These are phyloP conservation scores for Hypomesus transpacificus DNA, from an alignment of 2,113 vertebrate species.

Conservation along the genomic window DNA sequence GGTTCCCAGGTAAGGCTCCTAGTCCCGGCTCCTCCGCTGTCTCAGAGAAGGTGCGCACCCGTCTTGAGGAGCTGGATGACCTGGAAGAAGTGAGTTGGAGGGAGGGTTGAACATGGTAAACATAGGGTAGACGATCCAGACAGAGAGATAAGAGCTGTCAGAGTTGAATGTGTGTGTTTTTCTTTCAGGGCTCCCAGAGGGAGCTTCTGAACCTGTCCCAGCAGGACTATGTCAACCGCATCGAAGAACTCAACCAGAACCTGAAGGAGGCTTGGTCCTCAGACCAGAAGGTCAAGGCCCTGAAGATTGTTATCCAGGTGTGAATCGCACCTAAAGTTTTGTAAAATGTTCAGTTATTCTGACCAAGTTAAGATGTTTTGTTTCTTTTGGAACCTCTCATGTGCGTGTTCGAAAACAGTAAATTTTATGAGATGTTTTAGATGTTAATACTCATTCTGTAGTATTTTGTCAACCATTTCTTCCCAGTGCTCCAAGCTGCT, in stretches of 20 bases:
- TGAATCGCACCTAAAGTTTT: slow-evolving; percentile 20
- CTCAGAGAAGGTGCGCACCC: slow-evolving; percentile 95
- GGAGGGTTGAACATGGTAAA: neutral
- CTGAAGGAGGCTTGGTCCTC: slow-evolving; percentile 96
- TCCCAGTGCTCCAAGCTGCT: slow-evolving; percentile 95
- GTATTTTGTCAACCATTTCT: neutral
- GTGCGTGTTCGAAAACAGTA: no score
- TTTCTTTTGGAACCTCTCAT: no score
- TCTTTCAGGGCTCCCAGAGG: slow-evolving; percentile 86
- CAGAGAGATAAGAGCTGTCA: slow-evolving; percentile 10
- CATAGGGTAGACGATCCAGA: no score
- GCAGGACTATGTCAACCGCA: slow-evolving; percentile 94
- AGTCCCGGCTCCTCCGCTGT: slow-evolving; percentile 82
- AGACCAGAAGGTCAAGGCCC: slow-evolving; percentile 97
- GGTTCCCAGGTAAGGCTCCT: slow-evolving; percentile 73
- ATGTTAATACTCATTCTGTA: neutral
- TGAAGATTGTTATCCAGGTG: slow-evolving; percentile 99
- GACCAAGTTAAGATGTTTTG: no score
- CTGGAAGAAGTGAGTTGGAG: slow-evolving; percentile 84
- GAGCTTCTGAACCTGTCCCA: slow-evolving; percentile 95
- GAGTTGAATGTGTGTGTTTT: slow-evolving; percentile 2
- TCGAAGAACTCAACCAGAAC: slow-evolving; percentile 95
- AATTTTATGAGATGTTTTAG: neutral
- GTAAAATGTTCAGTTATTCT: neutral
- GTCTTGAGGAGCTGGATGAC: slow-evolving; percentile 95